phyloP scores from a whole-genome alignment of 2,113 vertebrate genomes.

The Alethe diademata region DNA sequence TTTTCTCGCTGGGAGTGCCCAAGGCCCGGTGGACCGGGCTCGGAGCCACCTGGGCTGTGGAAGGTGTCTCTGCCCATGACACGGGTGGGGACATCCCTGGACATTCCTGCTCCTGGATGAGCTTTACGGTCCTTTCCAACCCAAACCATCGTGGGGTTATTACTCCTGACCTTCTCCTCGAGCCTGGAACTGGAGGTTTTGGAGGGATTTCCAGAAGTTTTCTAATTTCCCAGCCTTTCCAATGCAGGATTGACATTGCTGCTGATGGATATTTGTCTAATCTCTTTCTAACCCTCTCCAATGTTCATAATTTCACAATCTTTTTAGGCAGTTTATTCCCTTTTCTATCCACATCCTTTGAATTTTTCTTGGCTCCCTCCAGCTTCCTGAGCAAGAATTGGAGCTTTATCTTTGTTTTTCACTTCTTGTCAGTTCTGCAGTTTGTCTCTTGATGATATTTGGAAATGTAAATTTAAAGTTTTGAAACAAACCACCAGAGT shows the following conservation, averaged over 20 bases:
- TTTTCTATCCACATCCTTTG: fast-evolving
- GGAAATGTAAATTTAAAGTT: background rate
- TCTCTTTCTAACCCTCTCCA: background rate
- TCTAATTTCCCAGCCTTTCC: background rate
- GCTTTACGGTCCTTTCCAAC: background rate
- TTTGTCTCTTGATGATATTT: background rate
- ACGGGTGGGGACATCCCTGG: background rate
- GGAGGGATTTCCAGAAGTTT: background rate
- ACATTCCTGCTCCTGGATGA: background rate
- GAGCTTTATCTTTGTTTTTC: background rate
- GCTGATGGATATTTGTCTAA: background rate
- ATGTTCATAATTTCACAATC: fast-evolving
- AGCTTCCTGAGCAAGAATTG: background rate
- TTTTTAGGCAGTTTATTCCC: background rate
- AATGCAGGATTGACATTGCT: background rate
- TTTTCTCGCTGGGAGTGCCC: background rate
- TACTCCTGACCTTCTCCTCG: background rate
- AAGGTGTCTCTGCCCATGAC: background rate
- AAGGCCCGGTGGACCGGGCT: background rate
- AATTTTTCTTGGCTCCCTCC: background rate
- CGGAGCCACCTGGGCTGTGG: background rate
- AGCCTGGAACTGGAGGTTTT: background rate
- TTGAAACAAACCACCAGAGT: background rate
- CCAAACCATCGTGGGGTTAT: background rate
- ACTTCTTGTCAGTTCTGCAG: background rate